Percentiles rank a stretch among this genome's conserved stretches.
These are phyloP conservation scores for Drosophila buzzatii DNA, from an alignment of 2,888 invertebrate genomes.

Conservation along the genomic window DNA sequence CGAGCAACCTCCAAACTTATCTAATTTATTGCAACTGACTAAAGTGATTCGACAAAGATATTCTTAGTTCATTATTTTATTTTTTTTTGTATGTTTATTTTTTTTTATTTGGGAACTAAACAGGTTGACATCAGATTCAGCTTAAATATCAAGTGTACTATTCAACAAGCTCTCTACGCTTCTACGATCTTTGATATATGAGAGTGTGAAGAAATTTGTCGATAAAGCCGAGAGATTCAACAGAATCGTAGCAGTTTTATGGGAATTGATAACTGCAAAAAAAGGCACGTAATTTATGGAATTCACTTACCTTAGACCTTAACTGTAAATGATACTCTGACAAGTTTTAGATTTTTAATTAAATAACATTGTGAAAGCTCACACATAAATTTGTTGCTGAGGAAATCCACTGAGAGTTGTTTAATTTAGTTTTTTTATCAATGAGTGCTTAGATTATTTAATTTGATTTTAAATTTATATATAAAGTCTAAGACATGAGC, in stretches of 20 bases:
- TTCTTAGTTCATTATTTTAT: not conserved
- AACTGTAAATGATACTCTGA: constrained; percentile 1
- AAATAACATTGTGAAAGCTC: not conserved
- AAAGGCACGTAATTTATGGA: constrained; percentile 1
- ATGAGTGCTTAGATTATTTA: not conserved
- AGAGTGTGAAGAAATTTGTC: constrained; percentile 9
- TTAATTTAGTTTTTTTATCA: not conserved
- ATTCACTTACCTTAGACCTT: not conserved
- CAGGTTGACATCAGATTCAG: constrained; percentile 1
- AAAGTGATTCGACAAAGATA: not conserved
- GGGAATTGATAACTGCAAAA: constrained; percentile 8
- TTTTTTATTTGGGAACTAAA: not conserved
- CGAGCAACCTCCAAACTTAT: constrained; percentile 19
- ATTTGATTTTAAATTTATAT: not conserved
- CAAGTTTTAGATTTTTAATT: not conserved
- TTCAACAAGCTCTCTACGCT: not conserved
- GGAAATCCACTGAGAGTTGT: not conserved
- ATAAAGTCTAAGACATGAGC: too few relatives aligned
- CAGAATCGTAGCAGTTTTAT: constrained; percentile 2
- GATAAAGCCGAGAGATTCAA: not conserved
- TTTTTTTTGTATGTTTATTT: not conserved
- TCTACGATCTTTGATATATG: constrained; percentile 3
- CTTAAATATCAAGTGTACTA: constrained; percentile 2
- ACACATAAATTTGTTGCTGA: not conserved
- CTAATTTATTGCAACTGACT: constrained; percentile 24